Percentiles rank a stretch among this genome's conserved stretches.
phyloP scores from a whole-genome alignment of 92 coral and sea anemone genomes.

The Palythoa heliodiscus region DNA sequence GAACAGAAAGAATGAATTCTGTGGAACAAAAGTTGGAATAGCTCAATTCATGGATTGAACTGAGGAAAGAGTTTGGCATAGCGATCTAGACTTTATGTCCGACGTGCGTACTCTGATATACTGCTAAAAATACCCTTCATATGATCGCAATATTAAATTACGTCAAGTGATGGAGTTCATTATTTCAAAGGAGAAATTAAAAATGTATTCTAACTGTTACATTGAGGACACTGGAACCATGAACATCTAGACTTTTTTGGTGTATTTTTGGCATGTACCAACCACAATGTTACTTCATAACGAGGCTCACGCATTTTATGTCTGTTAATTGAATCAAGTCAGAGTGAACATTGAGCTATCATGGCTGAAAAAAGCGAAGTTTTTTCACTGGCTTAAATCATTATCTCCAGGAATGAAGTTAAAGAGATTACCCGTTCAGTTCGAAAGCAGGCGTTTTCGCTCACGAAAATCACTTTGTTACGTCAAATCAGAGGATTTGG shows the following conservation, averaged over 20 bases:
- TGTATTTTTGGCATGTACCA: not conserved
- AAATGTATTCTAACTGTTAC: not conserved
- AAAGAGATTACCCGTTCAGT: constrained; percentile 35
- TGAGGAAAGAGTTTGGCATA: no score
- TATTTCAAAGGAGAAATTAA: no score
- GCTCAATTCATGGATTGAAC: no score
- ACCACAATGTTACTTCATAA: not conserved
- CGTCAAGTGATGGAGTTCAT: no score
- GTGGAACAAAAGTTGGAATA: no score
- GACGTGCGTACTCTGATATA: no score
- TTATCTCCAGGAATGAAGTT: constrained; percentile 33
- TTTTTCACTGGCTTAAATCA: constrained; percentile 27
- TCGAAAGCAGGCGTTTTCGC: constrained; percentile 45
- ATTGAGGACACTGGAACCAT: not conserved
- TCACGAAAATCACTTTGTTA: constrained; percentile 50
- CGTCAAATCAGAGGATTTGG: constrained; percentile 53
- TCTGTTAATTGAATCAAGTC: not conserved
- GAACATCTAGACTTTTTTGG: not conserved
- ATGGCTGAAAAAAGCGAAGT: not conserved
- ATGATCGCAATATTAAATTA: no score
- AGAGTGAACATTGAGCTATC: not conserved
- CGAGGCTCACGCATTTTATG: not conserved
- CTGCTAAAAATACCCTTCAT: no score
- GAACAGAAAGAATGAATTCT: no score
- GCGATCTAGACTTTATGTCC: no score